Percentiles rank a stretch among this genome's conserved stretches.
Evolutionary conservation across 2,797 vertebrate species (phyloP).

Genomic region (Coilia nasus): DNA sequence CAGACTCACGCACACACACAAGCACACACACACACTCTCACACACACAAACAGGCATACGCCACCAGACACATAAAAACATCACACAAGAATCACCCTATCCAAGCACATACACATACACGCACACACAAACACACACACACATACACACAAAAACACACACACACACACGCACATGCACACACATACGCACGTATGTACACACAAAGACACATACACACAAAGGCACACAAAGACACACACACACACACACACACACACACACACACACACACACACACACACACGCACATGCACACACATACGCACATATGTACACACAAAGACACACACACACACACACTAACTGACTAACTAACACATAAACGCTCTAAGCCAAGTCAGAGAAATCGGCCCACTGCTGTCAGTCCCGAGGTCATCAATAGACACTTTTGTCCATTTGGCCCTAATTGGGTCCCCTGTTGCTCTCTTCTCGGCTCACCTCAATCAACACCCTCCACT

Average conservation of each 20-base stretch:
- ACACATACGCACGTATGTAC: no score
- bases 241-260: neutral
- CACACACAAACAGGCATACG: neutral
- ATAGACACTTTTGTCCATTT: constrained; percentile 80
- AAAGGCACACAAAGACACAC: no score
- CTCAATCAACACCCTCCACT: constrained; percentile 69
- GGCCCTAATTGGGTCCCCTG: constrained; percentile 81
- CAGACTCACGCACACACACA: constrained; percentile 7
- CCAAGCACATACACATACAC: neutral
- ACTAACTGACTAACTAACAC: neutral
- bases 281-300: constrained; percentile 17
- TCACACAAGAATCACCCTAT: no score
- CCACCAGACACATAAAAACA: no score
- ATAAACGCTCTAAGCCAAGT: neutral
- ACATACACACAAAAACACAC: neutral
- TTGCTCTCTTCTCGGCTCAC: constrained; percentile 69
- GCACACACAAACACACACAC: neutral
- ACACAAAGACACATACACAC: no score
- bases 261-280: constrained; percentile 9
- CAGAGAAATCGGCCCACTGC: constrained; percentile 39
- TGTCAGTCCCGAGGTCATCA: constrained; percentile 77
- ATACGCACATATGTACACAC: constrained; percentile 12
- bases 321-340: constrained; percentile 32
- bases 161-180: neutral
- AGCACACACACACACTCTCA: neutral